Percentiles rank a stretch among this genome's conserved stretches.
Evolutionary conservation across 2,113 vertebrate genomes (phyloP).

Genomic region (Tupaia tana): DNA sequence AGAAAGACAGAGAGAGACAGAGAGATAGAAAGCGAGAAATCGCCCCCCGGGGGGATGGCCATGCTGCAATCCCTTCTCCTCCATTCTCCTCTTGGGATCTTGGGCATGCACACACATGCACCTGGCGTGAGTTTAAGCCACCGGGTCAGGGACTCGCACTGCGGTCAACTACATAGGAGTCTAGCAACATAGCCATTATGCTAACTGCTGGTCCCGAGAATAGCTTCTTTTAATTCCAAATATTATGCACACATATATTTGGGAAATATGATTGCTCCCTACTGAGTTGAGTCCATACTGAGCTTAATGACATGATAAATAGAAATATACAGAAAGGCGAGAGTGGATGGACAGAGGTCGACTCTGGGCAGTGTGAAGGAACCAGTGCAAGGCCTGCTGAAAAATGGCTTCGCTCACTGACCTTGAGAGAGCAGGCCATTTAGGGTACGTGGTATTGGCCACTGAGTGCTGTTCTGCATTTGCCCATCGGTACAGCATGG

Average conservation of each 20-base stretch:
- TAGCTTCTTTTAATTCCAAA: conserved; percentile 14
- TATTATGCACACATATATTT: neutral
- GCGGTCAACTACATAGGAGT: too few species aligned
- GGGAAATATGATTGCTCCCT: neutral
- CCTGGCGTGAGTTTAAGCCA: too few species aligned
- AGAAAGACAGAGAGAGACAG: too few species aligned
- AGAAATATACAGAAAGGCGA: neutral
- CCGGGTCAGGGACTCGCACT: too few species aligned
- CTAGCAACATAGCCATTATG: too few species aligned
- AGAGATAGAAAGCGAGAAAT: too few species aligned
- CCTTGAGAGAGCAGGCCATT: neutral
- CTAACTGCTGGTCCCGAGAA: neutral
- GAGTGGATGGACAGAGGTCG: neutral
- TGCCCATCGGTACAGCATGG: neutral
- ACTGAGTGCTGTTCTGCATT: neutral
- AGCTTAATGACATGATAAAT: neutral
- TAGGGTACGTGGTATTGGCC: too few species aligned
- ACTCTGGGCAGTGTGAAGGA: neutral
- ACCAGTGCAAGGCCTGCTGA: neutral
- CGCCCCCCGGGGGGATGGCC: too few species aligned
- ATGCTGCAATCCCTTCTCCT: too few species aligned
- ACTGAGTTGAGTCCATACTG: neutral
- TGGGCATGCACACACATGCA: too few species aligned
- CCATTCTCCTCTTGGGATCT: too few species aligned
- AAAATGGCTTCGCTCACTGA: neutral